These are phyloP conservation scores for Thereva nobilitata DNA, from an alignment of 2,888 invertebrate species.

Conservation along the genomic window DNA sequence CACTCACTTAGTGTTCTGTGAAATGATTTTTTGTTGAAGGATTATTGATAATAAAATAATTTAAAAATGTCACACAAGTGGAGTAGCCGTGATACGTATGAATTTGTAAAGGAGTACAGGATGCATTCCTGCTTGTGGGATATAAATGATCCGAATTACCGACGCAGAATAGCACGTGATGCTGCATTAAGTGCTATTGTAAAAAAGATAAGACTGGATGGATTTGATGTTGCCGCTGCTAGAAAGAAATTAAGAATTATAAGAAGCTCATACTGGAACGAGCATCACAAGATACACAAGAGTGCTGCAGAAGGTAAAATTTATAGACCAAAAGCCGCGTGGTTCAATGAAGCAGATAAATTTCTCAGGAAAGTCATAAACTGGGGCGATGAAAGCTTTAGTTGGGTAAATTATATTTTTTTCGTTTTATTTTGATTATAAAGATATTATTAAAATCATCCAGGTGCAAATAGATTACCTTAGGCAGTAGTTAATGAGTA, in stretches of 20 bases:
- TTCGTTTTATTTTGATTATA: no score
- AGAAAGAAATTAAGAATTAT: slow-evolving; percentile 7
- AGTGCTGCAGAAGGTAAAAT: neutral
- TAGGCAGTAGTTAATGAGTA: no score
- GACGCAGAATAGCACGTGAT: neutral
- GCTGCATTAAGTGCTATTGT: neutral
- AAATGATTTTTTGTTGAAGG: neutral
- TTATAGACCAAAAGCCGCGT: neutral
- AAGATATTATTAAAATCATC: no score
- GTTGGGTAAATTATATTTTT: no score
- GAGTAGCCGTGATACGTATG: neutral
- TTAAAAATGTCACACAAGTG: neutral
- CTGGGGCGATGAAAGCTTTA: neutral
- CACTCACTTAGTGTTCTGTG: neutral
- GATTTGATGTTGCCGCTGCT: neutral
- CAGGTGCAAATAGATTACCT: no score
- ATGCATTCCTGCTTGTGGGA: slow-evolving; percentile 9
- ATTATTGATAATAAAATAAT: neutral
- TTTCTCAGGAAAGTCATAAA: slow-evolving; percentile 2
- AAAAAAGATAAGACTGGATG: neutral
- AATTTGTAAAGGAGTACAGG: neutral
- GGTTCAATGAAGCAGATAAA: neutral
- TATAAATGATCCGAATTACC: neutral
- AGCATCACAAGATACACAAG: neutral
- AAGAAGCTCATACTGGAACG: slow-evolving; percentile 1